Evolutionary conservation across 2,797 vertebrate genomes (phyloP).

Genomic region (Natrix natrix): DNA sequence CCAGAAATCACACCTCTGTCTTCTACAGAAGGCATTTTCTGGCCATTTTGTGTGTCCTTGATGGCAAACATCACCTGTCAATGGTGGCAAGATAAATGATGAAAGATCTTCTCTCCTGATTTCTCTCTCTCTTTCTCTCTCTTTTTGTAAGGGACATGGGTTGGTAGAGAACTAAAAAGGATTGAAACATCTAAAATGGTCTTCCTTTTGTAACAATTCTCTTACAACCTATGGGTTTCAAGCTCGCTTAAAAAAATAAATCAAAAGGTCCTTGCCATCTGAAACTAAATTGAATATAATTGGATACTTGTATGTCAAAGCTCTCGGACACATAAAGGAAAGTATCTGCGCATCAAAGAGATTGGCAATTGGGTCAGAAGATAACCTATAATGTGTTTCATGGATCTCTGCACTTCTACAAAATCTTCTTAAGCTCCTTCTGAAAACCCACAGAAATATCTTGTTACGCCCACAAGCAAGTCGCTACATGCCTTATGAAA

Average conservation of each 20-base stretch:
- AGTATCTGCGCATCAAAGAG: conserved; percentile 69
- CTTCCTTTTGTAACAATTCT: conserved; percentile 63
- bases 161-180: conserved; percentile 45
- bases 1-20: conserved; percentile 46
- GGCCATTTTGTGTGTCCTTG: conserved; percentile 32
- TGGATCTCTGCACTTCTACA: neutral
- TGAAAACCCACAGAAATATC: conserved; percentile 64
- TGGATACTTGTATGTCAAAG: conserved; percentile 71
- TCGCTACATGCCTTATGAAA: conserved; percentile 59
- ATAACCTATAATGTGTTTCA: conserved; percentile 54
- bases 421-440: conserved; percentile 62
- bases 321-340: conserved; percentile 53
- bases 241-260: conserved; percentile 53
- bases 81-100: conserved; percentile 53
- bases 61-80: conserved; percentile 45
- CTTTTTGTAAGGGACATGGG: conserved; percentile 36
- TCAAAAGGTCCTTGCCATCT: conserved; percentile 65
- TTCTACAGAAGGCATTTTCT: conserved; percentile 52
- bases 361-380: conserved; percentile 68
- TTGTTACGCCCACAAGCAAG: conserved; percentile 62
- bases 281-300: conserved; percentile 71
- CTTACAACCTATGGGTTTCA: conserved; percentile 64
- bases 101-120: neutral
- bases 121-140: conserved; percentile 30
- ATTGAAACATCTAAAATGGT: conserved; percentile 57